Base-by-base conservation (phyloP, 2,888 invertebrate species). In the Zhengitettix transpicula region DNA sequence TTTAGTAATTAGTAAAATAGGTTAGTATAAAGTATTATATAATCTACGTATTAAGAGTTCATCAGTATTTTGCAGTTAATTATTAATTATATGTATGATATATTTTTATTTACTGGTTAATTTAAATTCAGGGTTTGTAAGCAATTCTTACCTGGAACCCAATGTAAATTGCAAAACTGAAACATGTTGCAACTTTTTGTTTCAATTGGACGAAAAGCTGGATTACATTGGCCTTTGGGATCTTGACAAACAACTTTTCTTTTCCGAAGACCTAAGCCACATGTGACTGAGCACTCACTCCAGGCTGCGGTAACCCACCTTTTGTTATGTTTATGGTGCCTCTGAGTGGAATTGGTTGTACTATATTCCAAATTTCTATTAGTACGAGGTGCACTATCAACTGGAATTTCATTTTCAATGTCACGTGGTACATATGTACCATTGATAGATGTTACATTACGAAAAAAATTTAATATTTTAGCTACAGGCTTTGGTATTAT, bases 401-500 rank as follows among this genome's bases (percentile, higher is more conserved):
- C 28, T 28, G 28, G 28, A 5, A 28, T 28, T 28, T 28, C 28
- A 28, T 28, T 28, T 28, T 28, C 28, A 28, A 28, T 28, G 28
- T 28, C 28, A 5, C 28, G 28, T 2, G 28, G 28, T 28, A 28
- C 28, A 28, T 28, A 28, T 28, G 28, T 28, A n/a, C 47, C 47
- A 47, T 47, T 47, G 9, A 14, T 3, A 3, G 47, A n/a, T 47
- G 14, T 47, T n/a, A 8, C 47, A 47, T 12, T 47, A n/a, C 9
- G 47, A n/a, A n/a, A n/a, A 8, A 5, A 28, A 28, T 28, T 28
- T 28, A 28, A 28, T 28, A 28, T 28, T 28, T 28, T 28, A 28
- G 7, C 28, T 28, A 28, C 28, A 28, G 28, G 28, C n/a, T 47
- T n/a, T 47, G 51, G 64, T 11, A 56, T 52, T 7, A 65, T 66